Base-by-base conservation (phyloP, 1,140 invertebrate genomes). In the Drosophila pseudoananassae region DNA sequence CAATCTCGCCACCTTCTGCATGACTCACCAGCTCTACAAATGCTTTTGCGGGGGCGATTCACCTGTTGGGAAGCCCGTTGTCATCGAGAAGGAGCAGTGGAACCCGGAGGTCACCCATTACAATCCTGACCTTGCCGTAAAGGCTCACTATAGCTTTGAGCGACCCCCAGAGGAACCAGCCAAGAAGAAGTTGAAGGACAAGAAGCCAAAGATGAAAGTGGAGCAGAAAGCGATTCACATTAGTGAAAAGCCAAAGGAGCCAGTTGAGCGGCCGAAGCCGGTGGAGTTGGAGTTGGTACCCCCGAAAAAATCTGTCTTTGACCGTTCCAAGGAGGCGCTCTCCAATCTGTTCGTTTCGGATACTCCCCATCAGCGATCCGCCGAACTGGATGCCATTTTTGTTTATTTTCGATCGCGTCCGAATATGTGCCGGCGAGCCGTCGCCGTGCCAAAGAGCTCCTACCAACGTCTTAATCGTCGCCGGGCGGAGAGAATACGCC, bases 11-110 rank as follows among this genome's bases (percentile, higher is more conserved):
- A 74, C 65, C 0, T 92, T 83, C 53, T 92, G 91, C 46, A 91
- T 92, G 87, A 75, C 88, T 5, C 91, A 92, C 64, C 75, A 88
- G 46, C 60, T 92, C 5, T 92, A 92, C 51, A 92, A 92, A 40
- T 92, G 91, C 51, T 91, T 87, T 46, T 92, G 91, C 33, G 85
- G 91, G 3, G 87, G 85, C 4, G 50, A 66, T 0, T 73, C 78
- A 0, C 8, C 25, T 5, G 78, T 83, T 1, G 91, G 91, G 29
- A 81, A 83, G 45, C 85, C 85, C 0, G 65, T 91, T 14, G 15
- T 91, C 1, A 87, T 92, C 29, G 80, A 90, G 5, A 89, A 91
- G 46, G 82, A 78, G 20, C 59, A 84, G n/a, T 52, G 50, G 8
- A 60, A 88, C 27, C 33, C 47, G 10, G 9, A 55, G 1, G 61